phyloP scores from a whole-genome alignment of 2,888 invertebrate genomes.

The Tinea semifulvella region DNA sequence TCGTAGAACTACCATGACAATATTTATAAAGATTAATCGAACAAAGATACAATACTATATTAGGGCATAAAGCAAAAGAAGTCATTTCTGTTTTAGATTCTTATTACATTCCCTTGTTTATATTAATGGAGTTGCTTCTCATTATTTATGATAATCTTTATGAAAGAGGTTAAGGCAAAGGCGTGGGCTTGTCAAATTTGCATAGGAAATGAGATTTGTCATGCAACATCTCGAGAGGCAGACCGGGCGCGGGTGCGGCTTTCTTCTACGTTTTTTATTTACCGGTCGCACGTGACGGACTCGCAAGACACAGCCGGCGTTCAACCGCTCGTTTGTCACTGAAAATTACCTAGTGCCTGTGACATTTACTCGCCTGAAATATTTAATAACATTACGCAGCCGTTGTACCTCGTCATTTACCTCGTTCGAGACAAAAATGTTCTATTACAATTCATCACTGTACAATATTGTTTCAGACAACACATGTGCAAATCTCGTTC shows the following conservation, averaged over 20 bases:
- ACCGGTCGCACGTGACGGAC: slow-evolving; percentile 44
- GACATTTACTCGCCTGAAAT: slow-evolving; percentile 34
- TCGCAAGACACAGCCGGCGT: slow-evolving; percentile 35
- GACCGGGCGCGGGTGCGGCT: slow-evolving; percentile 26
- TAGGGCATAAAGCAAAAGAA: no score
- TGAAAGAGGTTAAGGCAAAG: slow-evolving; percentile 1
- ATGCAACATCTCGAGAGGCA: slow-evolving; percentile 31
- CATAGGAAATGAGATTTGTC: slow-evolving; percentile 49
- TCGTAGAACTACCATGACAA: no score
- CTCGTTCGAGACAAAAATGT: slow-evolving; percentile 3
- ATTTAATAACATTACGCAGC: slow-evolving; percentile 29
- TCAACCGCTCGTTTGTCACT: slow-evolving; percentile 50
- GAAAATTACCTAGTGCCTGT: slow-evolving; percentile 34
- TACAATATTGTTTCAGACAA: slow-evolving; percentile 1
- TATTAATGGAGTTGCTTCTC: no score
- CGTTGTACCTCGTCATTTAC: slow-evolving; percentile 9
- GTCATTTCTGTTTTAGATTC: no score
- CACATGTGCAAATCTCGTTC: slow-evolving; percentile 7
- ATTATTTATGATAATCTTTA: slow-evolving; percentile 8
- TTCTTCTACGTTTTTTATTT: slow-evolving; percentile 47
- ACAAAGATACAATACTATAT: no score
- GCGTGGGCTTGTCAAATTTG: slow-evolving; percentile 26
- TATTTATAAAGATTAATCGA: no score
- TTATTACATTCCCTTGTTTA: no score
- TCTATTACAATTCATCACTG: slow-evolving; percentile 9